Evolutionary conservation across 2,113 vertebrate species (phyloP), one percentile per base, ranked within the genome.

Genomic region (Chrysochloris asiatica): DNA sequence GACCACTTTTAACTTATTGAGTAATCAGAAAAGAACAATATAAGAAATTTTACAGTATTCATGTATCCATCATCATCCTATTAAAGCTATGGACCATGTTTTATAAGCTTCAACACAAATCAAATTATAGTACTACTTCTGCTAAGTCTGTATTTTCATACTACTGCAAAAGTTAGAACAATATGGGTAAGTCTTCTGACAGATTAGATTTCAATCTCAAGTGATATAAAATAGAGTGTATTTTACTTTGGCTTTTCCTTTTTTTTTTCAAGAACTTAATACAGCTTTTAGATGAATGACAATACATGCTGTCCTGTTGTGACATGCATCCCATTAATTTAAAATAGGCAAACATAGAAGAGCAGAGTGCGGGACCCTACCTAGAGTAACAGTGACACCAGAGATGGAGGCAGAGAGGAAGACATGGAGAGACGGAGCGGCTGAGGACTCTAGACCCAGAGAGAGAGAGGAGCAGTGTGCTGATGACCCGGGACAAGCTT

Each of bases 131-230:
- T 38, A 14, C 26, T 73, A 3, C 67, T 89, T 83, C 89, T 47
- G 11, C 30, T 67, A 92, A 77, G 45, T 24, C 26, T 90, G 21
- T 59, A 63, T 92, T 86, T 92, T 83, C 67, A 48, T 56, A 69
- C 33, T 16, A 22, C 50, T 14, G 17, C 36, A 54, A 91, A 54
- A 82, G 22, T 82, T 61, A 78, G 33, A 80, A 13, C 30, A 56
- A 24, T 88, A 48, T 48, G 2, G 11, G 41, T 82, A 47, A 88
- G 72, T 52, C n/a, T 87, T 17, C 16, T 90, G 90, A 94, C 50
- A 88, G 56, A 92, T 93, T 38, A 73, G 88, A 86, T 95, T 95
- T 93, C 67, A 88, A 88, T 92, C 65, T 88, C 24, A 63, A 93
- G 88, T 77, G 47, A 88, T 78, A 73, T 45, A 92, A 93, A 95